Percentiles rank a stretch among this genome's conserved stretches.
Conservation (phyloP, 1,140 invertebrate genomes). For the Bombus consobrinus region DNA sequence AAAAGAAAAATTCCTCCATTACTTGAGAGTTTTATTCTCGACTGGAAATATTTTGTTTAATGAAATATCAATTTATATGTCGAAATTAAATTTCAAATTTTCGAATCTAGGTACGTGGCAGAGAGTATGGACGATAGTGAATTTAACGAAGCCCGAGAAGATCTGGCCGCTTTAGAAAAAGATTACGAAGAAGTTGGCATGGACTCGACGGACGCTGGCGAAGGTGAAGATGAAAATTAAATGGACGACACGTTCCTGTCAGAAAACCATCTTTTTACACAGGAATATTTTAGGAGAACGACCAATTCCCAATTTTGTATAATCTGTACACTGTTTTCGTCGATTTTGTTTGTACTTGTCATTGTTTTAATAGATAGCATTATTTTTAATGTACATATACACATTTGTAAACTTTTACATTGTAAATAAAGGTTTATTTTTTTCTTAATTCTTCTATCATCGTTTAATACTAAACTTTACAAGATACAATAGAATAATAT, state of each 20-base stretch:
- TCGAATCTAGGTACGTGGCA: conserved; percentile 83
- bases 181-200: conserved; percentile 80
- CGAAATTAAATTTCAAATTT: too few relatives aligned
- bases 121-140: conserved; percentile 89
- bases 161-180: conserved; percentile 84
- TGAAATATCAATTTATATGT: neutral
- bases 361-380: conserved; percentile 36
- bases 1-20: too few relatives aligned
- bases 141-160: conserved; percentile 89
- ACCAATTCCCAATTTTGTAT: neutral
- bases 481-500: too few relatives aligned
- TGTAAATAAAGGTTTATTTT: conserved; percentile 19
- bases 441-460: neutral
- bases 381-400: conserved; percentile 29
- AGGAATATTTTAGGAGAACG: neutral
- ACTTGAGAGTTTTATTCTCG: too few relatives aligned
- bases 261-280: too few relatives aligned
- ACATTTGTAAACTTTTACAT: conserved; percentile 32
- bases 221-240: conserved; percentile 63
- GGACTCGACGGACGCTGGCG: conserved; percentile 74
- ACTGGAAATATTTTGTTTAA: neutral
- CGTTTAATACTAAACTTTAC: too few relatives aligned
- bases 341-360: conserved; percentile 7
- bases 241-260: too few relatives aligned
- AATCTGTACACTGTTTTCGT: conserved; percentile 25